Conservation (phyloP, 2,113 vertebrate genomes). For the Cavia porcellus region DNA sequence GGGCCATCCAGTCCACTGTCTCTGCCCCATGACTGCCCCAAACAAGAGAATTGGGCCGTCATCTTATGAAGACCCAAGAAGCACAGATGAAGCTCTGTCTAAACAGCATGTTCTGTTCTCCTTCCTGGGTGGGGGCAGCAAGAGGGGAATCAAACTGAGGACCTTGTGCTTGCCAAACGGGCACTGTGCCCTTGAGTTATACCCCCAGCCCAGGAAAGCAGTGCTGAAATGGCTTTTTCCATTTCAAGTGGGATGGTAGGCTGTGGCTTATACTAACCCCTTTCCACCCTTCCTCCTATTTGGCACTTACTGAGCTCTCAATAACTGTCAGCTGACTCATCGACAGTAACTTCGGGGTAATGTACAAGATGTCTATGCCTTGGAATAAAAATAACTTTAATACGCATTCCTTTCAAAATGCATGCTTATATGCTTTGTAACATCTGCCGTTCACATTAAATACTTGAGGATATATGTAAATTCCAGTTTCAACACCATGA, state of each 20-base stretch:
- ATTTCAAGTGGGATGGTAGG: neutral
- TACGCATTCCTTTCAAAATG: neutral
- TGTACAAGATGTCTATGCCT: neutral
- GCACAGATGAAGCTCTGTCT: neutral
- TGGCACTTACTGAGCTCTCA: neutral
- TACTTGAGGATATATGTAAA: neutral
- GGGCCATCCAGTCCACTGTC: neutral
- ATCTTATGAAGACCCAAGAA: neutral
- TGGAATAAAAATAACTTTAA: conserved; percentile 25
- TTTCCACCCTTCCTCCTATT: neutral
- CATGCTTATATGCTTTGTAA: neutral
- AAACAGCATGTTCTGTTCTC: neutral
- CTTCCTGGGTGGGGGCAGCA: neutral
- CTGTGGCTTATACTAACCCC: neutral
- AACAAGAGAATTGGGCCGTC: neutral
- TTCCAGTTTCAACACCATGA: neutral
- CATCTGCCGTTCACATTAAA: neutral
- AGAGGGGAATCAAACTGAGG: neutral
- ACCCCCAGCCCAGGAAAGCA: no score
- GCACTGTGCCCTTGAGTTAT: no score
- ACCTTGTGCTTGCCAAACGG: no score
- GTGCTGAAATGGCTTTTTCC: neutral
- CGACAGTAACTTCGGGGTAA: neutral
- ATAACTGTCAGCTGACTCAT: neutral
- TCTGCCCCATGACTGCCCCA: neutral